These are phyloP conservation scores for Platycheirus rosarum DNA, from an alignment of 2,888 invertebrate genomes.

Conservation along the genomic window DNA sequence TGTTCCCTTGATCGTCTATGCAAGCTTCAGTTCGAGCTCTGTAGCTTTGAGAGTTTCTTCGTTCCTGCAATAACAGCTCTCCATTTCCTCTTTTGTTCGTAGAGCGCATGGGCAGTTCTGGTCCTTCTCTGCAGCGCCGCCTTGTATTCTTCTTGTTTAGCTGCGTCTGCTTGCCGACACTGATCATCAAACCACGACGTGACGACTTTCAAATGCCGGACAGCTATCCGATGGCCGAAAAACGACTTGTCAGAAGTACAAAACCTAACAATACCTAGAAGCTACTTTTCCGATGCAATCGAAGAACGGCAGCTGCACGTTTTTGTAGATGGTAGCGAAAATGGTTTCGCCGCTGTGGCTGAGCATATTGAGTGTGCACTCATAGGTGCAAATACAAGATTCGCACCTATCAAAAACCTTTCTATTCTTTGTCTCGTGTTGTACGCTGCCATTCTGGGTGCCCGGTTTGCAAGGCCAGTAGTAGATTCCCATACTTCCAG, in stretches of 20 bases:
- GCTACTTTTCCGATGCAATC: background rate
- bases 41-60: too few species aligned
- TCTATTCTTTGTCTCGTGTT: background rate
- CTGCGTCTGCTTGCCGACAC: too few species aligned
- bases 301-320: background rate
- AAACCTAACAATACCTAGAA: background rate
- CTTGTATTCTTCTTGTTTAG: too few species aligned
- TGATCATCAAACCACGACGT: too few species aligned
- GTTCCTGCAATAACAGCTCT: too few species aligned
- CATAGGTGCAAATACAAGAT: conserved; percentile 3
- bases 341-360: background rate
- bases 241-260: background rate
- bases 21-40: too few species aligned
- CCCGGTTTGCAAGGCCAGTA: background rate
- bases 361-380: background rate
- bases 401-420: background rate
- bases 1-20: too few species aligned
- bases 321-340: too few species aligned
- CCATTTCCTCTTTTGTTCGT: too few species aligned
- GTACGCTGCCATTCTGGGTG: too few species aligned
- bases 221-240: background rate
- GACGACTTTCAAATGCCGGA: conserved; percentile 1
- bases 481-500: background rate
- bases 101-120: too few species aligned
- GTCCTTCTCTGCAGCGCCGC: too few species aligned